These are phyloP conservation scores for Bradypodion ventrale DNA, from an alignment of 2,797 vertebrate species.

Conservation along the genomic window DNA sequence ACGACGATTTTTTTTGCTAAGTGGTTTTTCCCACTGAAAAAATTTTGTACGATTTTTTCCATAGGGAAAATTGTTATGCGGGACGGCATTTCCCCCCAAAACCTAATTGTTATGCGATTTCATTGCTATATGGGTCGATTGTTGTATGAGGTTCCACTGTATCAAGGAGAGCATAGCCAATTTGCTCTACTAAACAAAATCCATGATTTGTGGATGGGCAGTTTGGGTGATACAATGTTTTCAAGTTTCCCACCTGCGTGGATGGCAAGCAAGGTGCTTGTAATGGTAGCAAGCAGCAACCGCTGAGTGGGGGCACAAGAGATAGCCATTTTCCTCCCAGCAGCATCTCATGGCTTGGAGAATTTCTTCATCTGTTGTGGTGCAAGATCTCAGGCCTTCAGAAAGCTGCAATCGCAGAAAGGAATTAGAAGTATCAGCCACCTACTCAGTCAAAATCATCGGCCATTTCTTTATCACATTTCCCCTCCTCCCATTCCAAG, in stretches of 20 bases:
- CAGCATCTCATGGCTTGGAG: slow-evolving; percentile 82
- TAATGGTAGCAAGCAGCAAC: slow-evolving; percentile 89
- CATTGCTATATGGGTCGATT: too few species aligned
- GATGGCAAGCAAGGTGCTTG: slow-evolving; percentile 48
- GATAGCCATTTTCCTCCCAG: slow-evolving; percentile 89
- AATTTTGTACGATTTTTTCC: too few species aligned
- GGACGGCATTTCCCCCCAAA: too few species aligned
- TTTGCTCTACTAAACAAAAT: too few species aligned
- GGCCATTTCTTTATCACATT: not conserved
- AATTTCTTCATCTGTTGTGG: slow-evolving; percentile 82
- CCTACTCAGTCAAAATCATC: not conserved
- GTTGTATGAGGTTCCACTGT: too few species aligned
- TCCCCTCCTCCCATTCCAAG: not conserved
- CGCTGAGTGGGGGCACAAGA: slow-evolving; percentile 92
- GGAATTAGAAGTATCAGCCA: not conserved
- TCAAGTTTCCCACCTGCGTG: slow-evolving; percentile 43
- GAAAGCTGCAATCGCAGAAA: slow-evolving; percentile 72
- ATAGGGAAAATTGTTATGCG: too few species aligned
- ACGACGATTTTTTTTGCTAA: too few species aligned
- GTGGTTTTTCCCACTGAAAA: too few species aligned
- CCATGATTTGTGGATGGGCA: too few species aligned
- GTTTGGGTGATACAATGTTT: too few species aligned
- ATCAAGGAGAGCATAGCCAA: too few species aligned
- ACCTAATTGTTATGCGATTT: too few species aligned
- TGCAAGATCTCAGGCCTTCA: slow-evolving; percentile 70